Evolutionary conservation across 92 coral and sea anemone species (phyloP).

Genomic region (Plumapathes pennacea): DNA sequence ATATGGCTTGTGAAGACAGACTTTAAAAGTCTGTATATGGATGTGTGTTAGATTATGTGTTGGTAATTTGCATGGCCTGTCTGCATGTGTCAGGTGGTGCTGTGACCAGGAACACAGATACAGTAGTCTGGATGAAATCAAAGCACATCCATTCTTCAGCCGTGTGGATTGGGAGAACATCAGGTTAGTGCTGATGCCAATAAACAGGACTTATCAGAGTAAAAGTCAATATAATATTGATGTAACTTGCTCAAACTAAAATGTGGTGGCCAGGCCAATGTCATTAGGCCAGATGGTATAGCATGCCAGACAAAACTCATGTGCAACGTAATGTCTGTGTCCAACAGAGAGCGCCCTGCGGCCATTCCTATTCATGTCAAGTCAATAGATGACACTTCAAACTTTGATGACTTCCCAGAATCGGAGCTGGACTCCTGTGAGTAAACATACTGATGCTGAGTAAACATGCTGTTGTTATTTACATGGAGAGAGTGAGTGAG

Average conservation of each 20-base stretch:
- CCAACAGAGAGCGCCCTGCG: slow-evolving; percentile 88
- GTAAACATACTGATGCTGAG: neutral
- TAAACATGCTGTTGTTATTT: neutral
- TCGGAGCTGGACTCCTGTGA: slow-evolving; percentile 93
- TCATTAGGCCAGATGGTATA: too few species aligned
- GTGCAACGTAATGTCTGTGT: too few species aligned
- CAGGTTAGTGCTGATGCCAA: slow-evolving; percentile 64
- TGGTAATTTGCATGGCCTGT: too few species aligned
- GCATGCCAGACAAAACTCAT: too few species aligned
- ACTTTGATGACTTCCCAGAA: slow-evolving; percentile 95
- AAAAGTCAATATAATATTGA: neutral
- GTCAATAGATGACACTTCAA: slow-evolving; percentile 95
- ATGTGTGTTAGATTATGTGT: too few species aligned
- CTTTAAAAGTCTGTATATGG: too few species aligned
- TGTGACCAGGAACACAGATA: slow-evolving; percentile 89
- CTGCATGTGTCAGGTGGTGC: slow-evolving; percentile 59
- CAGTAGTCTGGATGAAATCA: slow-evolving; percentile 77
- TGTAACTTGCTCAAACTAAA: neutral
- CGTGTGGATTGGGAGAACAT: slow-evolving; percentile 94
- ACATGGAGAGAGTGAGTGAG: neutral
- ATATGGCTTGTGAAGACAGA: too few species aligned
- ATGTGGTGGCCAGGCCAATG: slow-evolving; percentile 5
- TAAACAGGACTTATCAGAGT: too few species aligned
- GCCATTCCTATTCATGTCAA: slow-evolving; percentile 92
- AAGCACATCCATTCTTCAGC: slow-evolving; percentile 72